Conservation (phyloP, 2,888 invertebrate genomes). For the Cheilosia grossa region DNA sequence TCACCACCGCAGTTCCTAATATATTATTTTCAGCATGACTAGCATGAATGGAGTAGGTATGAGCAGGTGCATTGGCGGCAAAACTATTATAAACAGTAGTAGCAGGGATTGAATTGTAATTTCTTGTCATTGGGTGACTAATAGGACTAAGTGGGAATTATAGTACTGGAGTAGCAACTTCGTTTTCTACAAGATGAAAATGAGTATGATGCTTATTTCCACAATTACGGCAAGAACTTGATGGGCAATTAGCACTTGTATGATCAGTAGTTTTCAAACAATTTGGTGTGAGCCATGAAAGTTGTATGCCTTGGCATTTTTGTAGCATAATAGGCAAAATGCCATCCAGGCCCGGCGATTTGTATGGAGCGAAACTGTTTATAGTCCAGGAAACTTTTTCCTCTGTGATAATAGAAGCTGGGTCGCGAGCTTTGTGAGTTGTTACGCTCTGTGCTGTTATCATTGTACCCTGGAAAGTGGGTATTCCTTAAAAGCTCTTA, state of each 20-base stretch:
- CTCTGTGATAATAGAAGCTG: no score
- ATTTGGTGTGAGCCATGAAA: no score
- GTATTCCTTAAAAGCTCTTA: no score
- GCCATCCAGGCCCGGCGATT: no score
- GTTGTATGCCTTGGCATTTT: no score
- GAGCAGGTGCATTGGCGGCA: neutral
- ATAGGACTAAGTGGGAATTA: constrained; percentile 25
- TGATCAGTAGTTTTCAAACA: constrained; percentile 30
- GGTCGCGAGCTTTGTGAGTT: no score
- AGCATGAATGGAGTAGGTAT: neutral
- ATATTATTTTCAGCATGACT: neutral
- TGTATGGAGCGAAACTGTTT: no score
- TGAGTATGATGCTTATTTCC: constrained; percentile 39
- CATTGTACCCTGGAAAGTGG: no score
- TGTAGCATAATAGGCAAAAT: no score
- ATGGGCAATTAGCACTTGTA: constrained; percentile 17
- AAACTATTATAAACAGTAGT: neutral
- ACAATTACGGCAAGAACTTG: constrained; percentile 27
- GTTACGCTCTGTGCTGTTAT: no score
- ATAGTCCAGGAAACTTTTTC: no score
- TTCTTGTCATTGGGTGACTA: constrained; percentile 13
- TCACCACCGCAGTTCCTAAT: no score
- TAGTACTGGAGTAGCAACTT: constrained; percentile 1
- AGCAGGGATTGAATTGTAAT: neutral
- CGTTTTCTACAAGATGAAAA: constrained; percentile 20